Evolutionary conservation across 2,888 invertebrate species (phyloP), one percentile per base, ranked within the genome.

Genomic region (Eutolmus rufibarbis): DNA sequence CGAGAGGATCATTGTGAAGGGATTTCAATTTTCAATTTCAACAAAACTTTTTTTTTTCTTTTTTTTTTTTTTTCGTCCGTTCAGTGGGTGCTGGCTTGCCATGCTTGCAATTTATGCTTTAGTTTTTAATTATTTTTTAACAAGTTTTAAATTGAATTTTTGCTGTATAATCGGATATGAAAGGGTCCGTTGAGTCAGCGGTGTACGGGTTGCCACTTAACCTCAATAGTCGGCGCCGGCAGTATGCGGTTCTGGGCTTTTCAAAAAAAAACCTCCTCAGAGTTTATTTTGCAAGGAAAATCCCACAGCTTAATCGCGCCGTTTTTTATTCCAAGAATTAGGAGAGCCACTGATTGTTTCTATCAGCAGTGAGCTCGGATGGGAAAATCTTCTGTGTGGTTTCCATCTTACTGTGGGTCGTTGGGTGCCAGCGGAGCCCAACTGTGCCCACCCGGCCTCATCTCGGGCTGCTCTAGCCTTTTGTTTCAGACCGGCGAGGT

Each of bases 51-150:
- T 57, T 23, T 34, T 34, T 34, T 34, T 0, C 28, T 4, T 34
- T 57, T 9, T 46, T 46, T 4, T 46, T 46, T 14, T 40, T 57
- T 46, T 46, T 14, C 12, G 14, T 66, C 66, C 66, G 66, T 28
- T 66, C 28, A 66, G 66, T 66, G 66, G 66, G 66, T 66, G 66
- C 28, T 66, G 12, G 66, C 14, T 66, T 5, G 57, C 57, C 57
- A 57, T 57, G 57, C 23, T 57, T 66, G 31, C 51, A 31, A 28
- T 79, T n/a, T 79, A 40, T 31, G 51, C 46, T 79, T 79, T 79
- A 79, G 79, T 79, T 79, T 79, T 79, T 79, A 79, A 79, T 79
- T 79, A 79, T 79, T 79, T 78, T 79, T 79, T 51, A 79, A 46
- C 28, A 46, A 37, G 23, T 79, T 79, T 79, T 79, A 56, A 79